Conservation (phyloP, 37 sponge, comb jelly and placozoan genomes). For the Eunapius fragilis region DNA sequence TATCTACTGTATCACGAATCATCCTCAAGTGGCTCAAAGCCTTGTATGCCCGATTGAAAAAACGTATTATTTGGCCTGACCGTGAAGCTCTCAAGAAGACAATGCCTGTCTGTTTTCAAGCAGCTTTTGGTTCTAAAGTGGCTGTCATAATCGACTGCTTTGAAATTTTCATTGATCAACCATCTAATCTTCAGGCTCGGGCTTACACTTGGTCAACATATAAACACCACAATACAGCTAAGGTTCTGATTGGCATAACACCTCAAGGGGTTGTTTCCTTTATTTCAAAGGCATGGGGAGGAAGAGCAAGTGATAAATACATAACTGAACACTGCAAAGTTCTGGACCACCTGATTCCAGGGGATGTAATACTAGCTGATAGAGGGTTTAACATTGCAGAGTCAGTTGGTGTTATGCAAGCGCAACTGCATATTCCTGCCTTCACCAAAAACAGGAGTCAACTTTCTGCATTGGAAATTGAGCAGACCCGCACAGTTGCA, state of each 20-base stretch:
- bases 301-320: not conserved
- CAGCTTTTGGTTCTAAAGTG: conserved; percentile 11
- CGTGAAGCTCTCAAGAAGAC: not conserved
- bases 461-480: conserved; percentile 14
- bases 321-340: conserved; percentile 6
- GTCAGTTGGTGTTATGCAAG: not conserved
- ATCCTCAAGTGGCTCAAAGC: not conserved
- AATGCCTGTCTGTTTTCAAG: conserved; percentile 20
- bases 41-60: not conserved
- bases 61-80: conserved; percentile 30
- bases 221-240: conserved; percentile 20
- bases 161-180: conserved; percentile 7
- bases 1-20: conserved; percentile 1
- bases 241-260: conserved; percentile 10
- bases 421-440: conserved; percentile 13
- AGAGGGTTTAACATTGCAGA: conserved; percentile 19
- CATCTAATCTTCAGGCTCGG: conserved; percentile 16
- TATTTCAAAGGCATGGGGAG: conserved; percentile 8
- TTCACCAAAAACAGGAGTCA: conserved; percentile 12
- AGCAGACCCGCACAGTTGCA: conserved; percentile 6
- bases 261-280: conserved; percentile 6
- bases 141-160: conserved; percentile 18
- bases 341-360: conserved; percentile 6
- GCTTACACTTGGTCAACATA: conserved; percentile 30
- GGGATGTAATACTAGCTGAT: conserved; percentile 14